These are phyloP conservation scores for Trichopria drosophilae DNA, from an alignment of 2,888 invertebrate genomes.

Conservation along the genomic window DNA sequence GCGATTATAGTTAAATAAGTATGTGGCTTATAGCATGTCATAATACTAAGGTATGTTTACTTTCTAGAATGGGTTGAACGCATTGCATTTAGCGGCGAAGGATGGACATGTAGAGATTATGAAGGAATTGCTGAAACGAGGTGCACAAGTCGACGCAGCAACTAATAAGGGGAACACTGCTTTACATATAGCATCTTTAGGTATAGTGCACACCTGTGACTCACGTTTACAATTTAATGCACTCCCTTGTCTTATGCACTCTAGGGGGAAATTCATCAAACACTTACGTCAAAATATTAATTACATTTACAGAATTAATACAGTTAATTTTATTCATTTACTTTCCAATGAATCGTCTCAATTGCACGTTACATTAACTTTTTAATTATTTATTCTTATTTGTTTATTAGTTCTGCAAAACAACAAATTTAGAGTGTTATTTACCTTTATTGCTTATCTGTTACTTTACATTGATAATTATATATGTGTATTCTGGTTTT, in stretches of 20 bases:
- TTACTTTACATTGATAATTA: background rate
- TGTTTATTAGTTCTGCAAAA: too few relatives aligned
- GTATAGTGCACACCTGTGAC: constrained; percentile 52
- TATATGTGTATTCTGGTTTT: constrained; percentile 16
- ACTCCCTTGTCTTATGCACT: too few relatives aligned
- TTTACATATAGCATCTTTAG: constrained; percentile 93
- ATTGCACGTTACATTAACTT: too few relatives aligned
- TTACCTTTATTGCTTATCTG: too few relatives aligned
- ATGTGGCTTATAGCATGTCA: too few relatives aligned
- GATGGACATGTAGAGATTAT: constrained; percentile 96
- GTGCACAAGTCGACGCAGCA: constrained; percentile 91
- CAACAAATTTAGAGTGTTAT: too few relatives aligned
- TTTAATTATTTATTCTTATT: too few relatives aligned
- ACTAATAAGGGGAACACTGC: constrained; percentile 98
- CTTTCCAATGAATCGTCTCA: too few relatives aligned
- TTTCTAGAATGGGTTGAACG: constrained; percentile 92
- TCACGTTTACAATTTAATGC: background rate
- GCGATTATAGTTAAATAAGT: too few relatives aligned
- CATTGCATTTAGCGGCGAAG: constrained; percentile 94
- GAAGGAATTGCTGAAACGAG: constrained; percentile 83
- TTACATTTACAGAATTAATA: too few relatives aligned
- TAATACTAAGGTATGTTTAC: background rate
- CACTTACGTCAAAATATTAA: too few relatives aligned
- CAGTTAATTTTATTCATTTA: too few relatives aligned
- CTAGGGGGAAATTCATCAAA: background rate